Base-by-base conservation (phyloP, 2,113 vertebrate species). In the Atrichornis clamosus region DNA sequence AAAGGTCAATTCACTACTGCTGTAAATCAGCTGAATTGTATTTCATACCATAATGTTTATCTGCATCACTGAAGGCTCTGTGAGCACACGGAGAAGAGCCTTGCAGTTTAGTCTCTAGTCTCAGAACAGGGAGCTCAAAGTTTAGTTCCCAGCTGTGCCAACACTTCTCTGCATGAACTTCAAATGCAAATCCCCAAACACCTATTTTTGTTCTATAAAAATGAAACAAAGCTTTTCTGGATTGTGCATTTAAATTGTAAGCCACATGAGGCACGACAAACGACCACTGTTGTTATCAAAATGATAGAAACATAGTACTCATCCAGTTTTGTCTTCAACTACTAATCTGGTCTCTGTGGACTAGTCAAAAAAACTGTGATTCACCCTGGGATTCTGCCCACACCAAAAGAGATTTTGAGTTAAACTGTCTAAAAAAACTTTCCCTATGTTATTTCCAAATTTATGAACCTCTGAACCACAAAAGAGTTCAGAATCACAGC, bases 1-100 rank as follows among this genome's bases (percentile, higher is more conserved):
- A 79, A 96, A 95, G 92, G 56, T 89, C 93, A 95, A 37, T 41
- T 87, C 53, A 52, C 74, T 69, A 65, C 37, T 80, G 59, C 84
- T 74, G 79, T 85, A 89, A 90, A 95, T 84, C 84, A 86, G 19
- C 22, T 80, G 69, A 87, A 87, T 37, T 81, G 41, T 62, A 69
- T 91, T 95, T 95, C 56, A 52, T 93, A 67, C 58, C 65, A 17
- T 41, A 87, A 67, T 23, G 17, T 73, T 94, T 72, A 46, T 73
- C 65, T 81, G 80, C 58, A 83, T 84, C 81, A 90, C 21, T 30
- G 55, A 35, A 77, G 26, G 65, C 47, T 73, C 79, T 96, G 39
- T 78, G 90, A 74, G 95, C 23, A 84, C 19, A 68, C 27, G 16
- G 32, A 91, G 15, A 78, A 58, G 1, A 47, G 10, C 35, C 73